Evolutionary conservation across 2,113 vertebrate genomes (phyloP).

Genomic region (Elanoides forficatus): DNA sequence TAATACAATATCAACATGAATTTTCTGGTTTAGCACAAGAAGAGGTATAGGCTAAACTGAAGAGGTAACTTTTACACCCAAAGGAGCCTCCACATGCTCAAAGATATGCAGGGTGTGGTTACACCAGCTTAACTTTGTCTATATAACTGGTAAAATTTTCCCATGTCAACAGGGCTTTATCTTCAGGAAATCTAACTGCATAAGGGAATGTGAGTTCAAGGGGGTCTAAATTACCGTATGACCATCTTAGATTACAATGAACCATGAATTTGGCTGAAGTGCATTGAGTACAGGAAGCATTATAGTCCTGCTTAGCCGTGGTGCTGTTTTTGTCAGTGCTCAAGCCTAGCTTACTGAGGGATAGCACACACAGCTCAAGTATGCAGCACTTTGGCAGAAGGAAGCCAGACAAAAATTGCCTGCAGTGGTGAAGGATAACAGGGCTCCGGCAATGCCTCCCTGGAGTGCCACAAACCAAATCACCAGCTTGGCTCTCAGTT

Average conservation of each 20-base stretch:
- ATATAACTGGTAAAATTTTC: background rate
- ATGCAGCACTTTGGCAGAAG: slow-evolving; percentile 37
- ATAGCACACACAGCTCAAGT: slow-evolving; percentile 7
- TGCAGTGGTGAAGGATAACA: slow-evolving; percentile 18
- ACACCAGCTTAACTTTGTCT: background rate
- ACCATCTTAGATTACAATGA: slow-evolving; percentile 52
- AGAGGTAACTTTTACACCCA: background rate
- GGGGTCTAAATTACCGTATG: slow-evolving; percentile 42
- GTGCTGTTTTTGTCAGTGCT: slow-evolving; percentile 27
- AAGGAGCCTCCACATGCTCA: background rate
- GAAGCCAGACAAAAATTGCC: slow-evolving; percentile 12
- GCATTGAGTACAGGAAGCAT: slow-evolving; percentile 25
- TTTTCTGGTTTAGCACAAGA: background rate
- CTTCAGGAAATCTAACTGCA: slow-evolving; percentile 57
- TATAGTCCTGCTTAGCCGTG: slow-evolving; percentile 34
- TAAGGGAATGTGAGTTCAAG: slow-evolving; percentile 43
- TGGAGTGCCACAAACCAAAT: slow-evolving; percentile 20
- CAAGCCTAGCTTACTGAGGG: background rate
- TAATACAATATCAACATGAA: background rate
- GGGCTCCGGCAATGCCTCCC: slow-evolving; percentile 16
- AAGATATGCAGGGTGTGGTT: background rate
- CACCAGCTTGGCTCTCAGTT: background rate
- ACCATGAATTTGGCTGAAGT: slow-evolving; percentile 41
- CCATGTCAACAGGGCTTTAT: slow-evolving; percentile 53
- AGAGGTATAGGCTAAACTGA: background rate